Base-by-base conservation (phyloP, 1,140 invertebrate species). In the Drosophila ogumai region DNA sequence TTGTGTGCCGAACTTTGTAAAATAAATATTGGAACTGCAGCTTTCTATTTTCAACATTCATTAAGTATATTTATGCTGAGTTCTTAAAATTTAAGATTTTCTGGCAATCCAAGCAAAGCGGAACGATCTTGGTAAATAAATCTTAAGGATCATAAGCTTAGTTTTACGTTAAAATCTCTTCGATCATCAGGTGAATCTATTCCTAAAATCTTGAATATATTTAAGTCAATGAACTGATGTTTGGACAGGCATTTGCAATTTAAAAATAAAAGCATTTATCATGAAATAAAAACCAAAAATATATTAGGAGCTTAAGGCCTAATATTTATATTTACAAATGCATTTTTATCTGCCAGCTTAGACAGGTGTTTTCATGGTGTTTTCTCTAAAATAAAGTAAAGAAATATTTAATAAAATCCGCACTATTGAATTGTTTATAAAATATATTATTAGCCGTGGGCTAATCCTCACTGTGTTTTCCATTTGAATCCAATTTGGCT, bases 401-500 rank as follows among this genome's bases (percentile, higher is more conserved):
- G 25, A 28, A 6, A 6, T 28, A 28, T 28, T 28, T 28, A 28
- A 28, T 28, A 28, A 32, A n/a, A 41, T 32, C 34, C n/a, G 17
- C 32, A 43, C 43, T 68, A 31, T n/a, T 15, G 3, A 22, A 50
- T 28, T 44, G n/a, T 44, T 66, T 28, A 28, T 28, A 28, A 28
- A 28, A 28, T 28, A 28, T 28, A 28, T 28, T 28, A 28, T 28
- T 28, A 28, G 25, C 25, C 25, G n/a, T 12, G 10, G 55, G 68
- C 67, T 73, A 38, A 60, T 73, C 32, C 54, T 73, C 41, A 75
- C 52, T 66, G 59, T 75, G 32, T 71, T 58, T 36, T 3, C 52
- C 65, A 59, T 58, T 72, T 47, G 9, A 75, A 75, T 75, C 44
- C 71, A 75, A 75, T 75, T 75, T 75, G 72, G 52, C 44, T 52